These are phyloP conservation scores for Phyllostomus discolor DNA, from an alignment of 2,113 vertebrate species.

Conservation along the genomic window DNA sequence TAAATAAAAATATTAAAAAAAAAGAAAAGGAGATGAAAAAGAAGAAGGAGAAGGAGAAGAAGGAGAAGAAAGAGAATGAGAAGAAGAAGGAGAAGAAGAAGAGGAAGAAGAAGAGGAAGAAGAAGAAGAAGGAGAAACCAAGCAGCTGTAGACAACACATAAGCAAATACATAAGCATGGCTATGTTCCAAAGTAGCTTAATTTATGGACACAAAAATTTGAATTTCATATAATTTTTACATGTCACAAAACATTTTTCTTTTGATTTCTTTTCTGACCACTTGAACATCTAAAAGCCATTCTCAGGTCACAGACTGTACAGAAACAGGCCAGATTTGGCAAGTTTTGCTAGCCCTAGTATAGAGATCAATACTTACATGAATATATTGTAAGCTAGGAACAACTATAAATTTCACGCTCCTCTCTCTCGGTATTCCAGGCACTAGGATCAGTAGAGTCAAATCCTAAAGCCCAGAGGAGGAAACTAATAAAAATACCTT, in stretches of 20 bases:
- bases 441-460: background rate
- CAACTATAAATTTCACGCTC: background rate
- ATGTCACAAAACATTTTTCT: background rate
- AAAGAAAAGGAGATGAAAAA: no score
- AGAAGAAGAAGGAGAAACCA: background rate
- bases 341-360: background rate
- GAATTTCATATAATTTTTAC: constrained; percentile 12
- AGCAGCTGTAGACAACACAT: background rate
- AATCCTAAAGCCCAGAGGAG: background rate
- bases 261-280: background rate
- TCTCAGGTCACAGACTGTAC: background rate
- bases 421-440: background rate
- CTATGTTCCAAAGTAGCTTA: background rate
- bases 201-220: background rate
- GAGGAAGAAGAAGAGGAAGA: no score
- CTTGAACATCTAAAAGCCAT: background rate
- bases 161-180: background rate
- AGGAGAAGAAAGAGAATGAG: no score
- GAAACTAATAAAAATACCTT: constrained; percentile 17
- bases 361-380: background rate
- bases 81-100: no score
- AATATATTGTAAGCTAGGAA: background rate
- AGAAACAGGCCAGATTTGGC: background rate
- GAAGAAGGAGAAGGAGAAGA: no score
- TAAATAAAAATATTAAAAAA: no score